Evolutionary conservation across 2,113 vertebrate species (phyloP).

Genomic region (Galbula dea): DNA sequence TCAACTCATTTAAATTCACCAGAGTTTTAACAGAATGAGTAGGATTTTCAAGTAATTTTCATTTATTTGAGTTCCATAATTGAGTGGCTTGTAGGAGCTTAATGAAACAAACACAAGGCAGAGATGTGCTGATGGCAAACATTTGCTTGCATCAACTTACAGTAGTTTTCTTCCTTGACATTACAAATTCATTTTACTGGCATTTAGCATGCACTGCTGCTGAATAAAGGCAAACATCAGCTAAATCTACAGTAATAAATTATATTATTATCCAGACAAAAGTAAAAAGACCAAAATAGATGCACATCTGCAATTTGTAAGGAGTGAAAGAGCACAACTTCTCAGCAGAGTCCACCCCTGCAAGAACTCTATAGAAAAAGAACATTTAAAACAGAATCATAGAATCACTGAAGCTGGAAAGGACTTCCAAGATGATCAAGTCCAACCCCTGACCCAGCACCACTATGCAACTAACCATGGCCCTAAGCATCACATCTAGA

Average conservation of each 20-base stretch:
- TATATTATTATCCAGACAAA: not conserved
- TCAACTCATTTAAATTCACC: slow-evolving; percentile 66
- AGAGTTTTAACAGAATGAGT: slow-evolving; percentile 59
- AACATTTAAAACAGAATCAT: no score
- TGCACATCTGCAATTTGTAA: not conserved
- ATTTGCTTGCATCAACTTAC: not conserved
- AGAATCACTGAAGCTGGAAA: no score
- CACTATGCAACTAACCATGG: no score
- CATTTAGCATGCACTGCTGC: not conserved
- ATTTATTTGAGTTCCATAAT: slow-evolving; percentile 77
- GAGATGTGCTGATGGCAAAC: slow-evolving; percentile 23
- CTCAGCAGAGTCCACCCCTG: not conserved
- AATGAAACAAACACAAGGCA: slow-evolving; percentile 74
- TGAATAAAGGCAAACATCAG: slow-evolving; percentile 42
- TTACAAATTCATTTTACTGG: slow-evolving; percentile 29
- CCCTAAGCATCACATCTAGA: no score
- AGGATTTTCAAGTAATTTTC: slow-evolving; percentile 71
- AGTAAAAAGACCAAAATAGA: not conserved
- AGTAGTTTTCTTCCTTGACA: not conserved
- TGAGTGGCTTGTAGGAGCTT: slow-evolving; percentile 69
- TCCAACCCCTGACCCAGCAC: no score
- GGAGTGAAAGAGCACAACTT: not conserved
- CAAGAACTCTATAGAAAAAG: not conserved
- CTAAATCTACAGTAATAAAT: slow-evolving; percentile 41
- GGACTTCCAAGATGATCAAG: no score